Percentiles rank a stretch among this genome's conserved stretches.
Conservation (phyloP, 1,140 invertebrate genomes). For the Drosophila nannoptera region DNA sequence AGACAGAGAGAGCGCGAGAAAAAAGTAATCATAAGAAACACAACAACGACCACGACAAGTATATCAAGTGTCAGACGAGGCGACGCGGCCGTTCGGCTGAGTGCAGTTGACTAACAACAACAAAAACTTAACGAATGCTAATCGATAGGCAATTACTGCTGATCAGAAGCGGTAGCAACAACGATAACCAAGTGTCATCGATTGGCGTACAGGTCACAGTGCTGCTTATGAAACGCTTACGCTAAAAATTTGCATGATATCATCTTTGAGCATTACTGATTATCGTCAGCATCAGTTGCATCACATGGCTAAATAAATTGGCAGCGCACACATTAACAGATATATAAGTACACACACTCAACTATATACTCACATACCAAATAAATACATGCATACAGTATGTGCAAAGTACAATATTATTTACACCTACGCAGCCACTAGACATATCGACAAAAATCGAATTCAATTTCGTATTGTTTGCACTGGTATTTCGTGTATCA, state of each 20-base stretch:
- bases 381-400: background rate
- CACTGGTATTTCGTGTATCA: background rate
- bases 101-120: slow-evolving; percentile 3
- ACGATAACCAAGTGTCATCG: slow-evolving; percentile 22
- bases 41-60: slow-evolving; percentile 18
- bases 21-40: background rate
- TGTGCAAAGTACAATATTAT: slow-evolving; percentile 7
- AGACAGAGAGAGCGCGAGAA: slow-evolving; percentile 35
- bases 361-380: background rate
- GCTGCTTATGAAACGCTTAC: slow-evolving; percentile 24
- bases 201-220: background rate
- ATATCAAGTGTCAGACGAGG: slow-evolving; percentile 38
- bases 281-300: slow-evolving; percentile 28
- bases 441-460: background rate
- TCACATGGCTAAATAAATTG: slow-evolving; percentile 35
- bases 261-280: slow-evolving; percentile 33
- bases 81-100: slow-evolving; percentile 21
- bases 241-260: slow-evolving; percentile 48
- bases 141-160: slow-evolving; percentile 33
- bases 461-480: slow-evolving; percentile 17
- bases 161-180: slow-evolving; percentile 14
- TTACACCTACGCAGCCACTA: slow-evolving; percentile 11
- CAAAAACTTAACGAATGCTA: slow-evolving; percentile 22
- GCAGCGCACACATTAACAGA: slow-evolving; percentile 29
- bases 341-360: slow-evolving; percentile 9